A percentile compares a stretch with the other conserved stretches of the same genome.
These are phyloP conservation scores for Saimiri boliviensis DNA, from an alignment of 2,113 vertebrate genomes.

Conservation along the genomic window DNA sequence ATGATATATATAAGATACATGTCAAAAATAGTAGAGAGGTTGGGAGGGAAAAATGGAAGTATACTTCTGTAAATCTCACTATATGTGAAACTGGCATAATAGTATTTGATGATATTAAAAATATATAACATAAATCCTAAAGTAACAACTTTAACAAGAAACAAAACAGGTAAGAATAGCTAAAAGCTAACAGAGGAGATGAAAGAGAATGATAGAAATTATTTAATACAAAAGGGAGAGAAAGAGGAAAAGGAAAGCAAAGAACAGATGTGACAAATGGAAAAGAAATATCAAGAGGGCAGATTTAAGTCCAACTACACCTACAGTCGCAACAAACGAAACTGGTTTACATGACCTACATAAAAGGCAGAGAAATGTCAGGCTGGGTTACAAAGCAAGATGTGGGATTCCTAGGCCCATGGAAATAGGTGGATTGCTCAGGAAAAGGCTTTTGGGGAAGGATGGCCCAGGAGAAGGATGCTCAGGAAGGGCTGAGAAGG, in stretches of 20 bases:
- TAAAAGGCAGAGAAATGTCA: constrained; percentile 27
- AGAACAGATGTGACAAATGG: neutral
- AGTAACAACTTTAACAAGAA: neutral
- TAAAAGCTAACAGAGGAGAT: neutral
- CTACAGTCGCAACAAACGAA: neutral
- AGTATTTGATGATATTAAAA: neutral
- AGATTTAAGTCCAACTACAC: neutral
- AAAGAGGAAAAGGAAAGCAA: neutral
- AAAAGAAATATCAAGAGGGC: neutral
- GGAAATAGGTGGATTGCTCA: neutral
- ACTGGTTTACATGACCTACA: neutral
- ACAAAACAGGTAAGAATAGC: neutral
- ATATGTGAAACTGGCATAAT: neutral
- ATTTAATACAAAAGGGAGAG: neutral
- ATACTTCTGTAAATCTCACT: neutral
- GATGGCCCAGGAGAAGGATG: neutral
- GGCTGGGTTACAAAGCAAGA: neutral
- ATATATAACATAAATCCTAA: neutral
- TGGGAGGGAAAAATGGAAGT: neutral
- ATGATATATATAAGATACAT: neutral
- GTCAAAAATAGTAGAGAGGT: neutral
- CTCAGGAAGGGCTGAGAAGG: neutral
- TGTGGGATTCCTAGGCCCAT: neutral
- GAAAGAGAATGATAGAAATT: neutral
- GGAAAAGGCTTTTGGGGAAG: neutral